Percentiles rank a stretch among this genome's conserved stretches.
Evolutionary conservation across 2,113 vertebrate genomes (phyloP).

Genomic region (Serinus canaria): DNA sequence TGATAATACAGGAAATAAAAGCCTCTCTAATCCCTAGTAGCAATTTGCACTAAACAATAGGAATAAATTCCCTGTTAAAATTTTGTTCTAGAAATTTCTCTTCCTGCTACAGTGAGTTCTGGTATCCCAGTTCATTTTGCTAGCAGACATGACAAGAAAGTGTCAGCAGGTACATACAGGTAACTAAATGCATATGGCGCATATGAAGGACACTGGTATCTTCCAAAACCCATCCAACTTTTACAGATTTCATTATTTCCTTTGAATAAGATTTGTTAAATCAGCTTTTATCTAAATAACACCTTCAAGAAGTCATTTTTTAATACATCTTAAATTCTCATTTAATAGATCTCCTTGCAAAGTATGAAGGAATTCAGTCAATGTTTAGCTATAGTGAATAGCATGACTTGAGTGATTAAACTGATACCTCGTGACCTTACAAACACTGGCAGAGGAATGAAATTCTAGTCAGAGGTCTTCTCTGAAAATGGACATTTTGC

Average conservation of each 20-base stretch:
- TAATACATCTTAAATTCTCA: not conserved
- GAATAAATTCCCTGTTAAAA: slow-evolving; percentile 21
- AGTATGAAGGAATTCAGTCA: not conserved
- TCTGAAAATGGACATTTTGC: not conserved
- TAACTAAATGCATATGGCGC: not conserved
- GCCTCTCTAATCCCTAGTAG: slow-evolving; percentile 1
- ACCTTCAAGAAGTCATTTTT: not conserved
- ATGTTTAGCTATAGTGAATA: not conserved
- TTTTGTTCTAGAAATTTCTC: slow-evolving; percentile 1
- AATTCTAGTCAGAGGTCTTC: not conserved
- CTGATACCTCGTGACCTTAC: not conserved
- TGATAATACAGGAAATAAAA: slow-evolving; percentile 18
- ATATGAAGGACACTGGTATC: not conserved
- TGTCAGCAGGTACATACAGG: not conserved
- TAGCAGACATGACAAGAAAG: not conserved
- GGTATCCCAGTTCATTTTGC: not conserved
- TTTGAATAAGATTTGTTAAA: not conserved
- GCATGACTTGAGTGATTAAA: not conserved
- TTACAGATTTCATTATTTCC: not conserved
- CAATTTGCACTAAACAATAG: slow-evolving; percentile 18
- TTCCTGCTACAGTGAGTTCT: not conserved
- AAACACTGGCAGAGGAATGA: not conserved
- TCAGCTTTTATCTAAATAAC: not conserved
- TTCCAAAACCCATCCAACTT: not conserved
- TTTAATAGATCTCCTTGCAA: not conserved